phyloP scores from a whole-genome alignment of 1,140 invertebrate species.

The Bombus soroeensis region DNA sequence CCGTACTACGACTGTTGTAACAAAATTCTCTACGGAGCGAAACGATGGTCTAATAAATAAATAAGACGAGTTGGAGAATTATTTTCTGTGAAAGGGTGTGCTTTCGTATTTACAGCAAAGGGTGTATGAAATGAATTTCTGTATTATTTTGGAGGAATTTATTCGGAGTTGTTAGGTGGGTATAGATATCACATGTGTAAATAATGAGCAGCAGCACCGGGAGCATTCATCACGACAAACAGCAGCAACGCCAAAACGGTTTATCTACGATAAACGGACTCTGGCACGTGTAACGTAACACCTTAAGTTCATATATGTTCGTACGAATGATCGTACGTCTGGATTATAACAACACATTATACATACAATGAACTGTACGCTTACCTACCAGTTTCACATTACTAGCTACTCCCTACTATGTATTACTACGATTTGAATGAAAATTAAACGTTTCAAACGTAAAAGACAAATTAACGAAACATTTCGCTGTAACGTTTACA shows the following conservation, averaged over 20 bases:
- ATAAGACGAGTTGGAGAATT: neutral
- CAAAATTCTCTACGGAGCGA: neutral
- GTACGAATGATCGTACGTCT: conserved; percentile 17
- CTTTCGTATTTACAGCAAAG: neutral
- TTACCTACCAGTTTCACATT: conserved; percentile 16
- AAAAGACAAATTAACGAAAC: neutral
- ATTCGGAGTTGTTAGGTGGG: neutral
- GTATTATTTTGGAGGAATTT: neutral
- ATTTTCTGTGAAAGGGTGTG: neutral
- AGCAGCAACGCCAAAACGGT: conserved; percentile 35
- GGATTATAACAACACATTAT: conserved; percentile 24
- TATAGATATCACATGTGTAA: conserved; percentile 27
- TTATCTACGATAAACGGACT: conserved; percentile 53
- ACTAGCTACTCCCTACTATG: neutral
- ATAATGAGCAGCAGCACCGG: conserved; percentile 33
- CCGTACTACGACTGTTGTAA: neutral
- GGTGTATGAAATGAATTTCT: neutral
- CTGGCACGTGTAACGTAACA: conserved; percentile 57
- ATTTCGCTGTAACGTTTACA: neutral
- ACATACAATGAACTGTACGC: conserved; percentile 13
- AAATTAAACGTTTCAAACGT: neutral
- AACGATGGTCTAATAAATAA: neutral
- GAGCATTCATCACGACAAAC: conserved; percentile 36
- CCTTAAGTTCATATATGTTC: conserved; percentile 37
- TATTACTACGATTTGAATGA: neutral